Base-by-base conservation (phyloP, 2,113 vertebrate genomes). In the Rallus limicola region DNA sequence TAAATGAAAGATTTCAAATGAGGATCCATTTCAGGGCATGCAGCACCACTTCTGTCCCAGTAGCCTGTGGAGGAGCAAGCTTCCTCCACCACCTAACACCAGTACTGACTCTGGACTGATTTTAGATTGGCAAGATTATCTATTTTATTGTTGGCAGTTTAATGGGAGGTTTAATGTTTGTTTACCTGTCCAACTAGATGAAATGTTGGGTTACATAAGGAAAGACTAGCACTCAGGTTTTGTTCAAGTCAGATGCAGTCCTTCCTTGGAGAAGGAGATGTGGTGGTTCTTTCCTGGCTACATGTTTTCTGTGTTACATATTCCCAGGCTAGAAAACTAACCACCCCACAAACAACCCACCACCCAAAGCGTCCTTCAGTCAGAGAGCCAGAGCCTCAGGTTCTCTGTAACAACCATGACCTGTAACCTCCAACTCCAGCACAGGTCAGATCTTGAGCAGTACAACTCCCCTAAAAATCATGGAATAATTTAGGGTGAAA, bases 21-120 rank as follows among this genome's bases (percentile, higher is more conserved):
- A 72, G 44, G 23, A 38, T 46, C 40, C 33, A 5, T 69, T 53
- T 70, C 36, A 59, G 29, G 46, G 46, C 0, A 0, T 34, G 76
- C n/a, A 60, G 44, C 48, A 34, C 38, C 55, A 33, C 38, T 50
- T n/a, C 28, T 52, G 63, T 60, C 59, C 55, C 50, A 38, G 44
- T 8, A 28, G 28, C 31, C 46, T 21, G 16, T 9, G 67, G 29
- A 79, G 70, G 29, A n/a, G 19, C 0, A 0, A 4, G 1, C 5
- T 21, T 68, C 58, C 46, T 38, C 20, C 0, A 0, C 55, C 62
- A 55, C 24, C 29, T 53, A 8, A 8, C 46, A 7, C 31, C 48
- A 50, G 40, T 6, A 5, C 53, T 72, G 67, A 31, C 77, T 64
- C 42, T 77, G 77, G 59, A 53, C 44, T 42, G n/a, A 44, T 88